Evolutionary conservation across 2,888 invertebrate species (phyloP), one percentile per base, ranked within the genome.

Genomic region (Acanthopleura granulata): DNA sequence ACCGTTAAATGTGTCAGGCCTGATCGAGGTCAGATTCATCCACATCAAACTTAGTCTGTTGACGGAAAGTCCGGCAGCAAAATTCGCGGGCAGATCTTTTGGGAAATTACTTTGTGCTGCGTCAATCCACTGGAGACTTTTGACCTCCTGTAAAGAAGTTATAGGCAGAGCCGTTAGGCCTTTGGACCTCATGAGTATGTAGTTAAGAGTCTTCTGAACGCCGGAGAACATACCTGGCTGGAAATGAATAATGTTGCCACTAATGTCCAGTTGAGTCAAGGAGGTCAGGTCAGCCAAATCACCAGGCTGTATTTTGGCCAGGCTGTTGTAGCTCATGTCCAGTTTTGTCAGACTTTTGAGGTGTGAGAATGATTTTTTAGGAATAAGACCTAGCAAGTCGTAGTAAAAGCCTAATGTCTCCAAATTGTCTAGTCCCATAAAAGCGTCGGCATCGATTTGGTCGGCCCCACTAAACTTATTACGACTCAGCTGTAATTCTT

Each of bases 41-140:
- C 71, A 71, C 49, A 49, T 71, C 18, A 71, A 18, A 49, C 49
- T 25, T 3, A 71, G n/a, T 16, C 71, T 27, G 16, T 71, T 40
- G 6, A 71, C 30, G 18, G 40, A 40, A 30, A 71, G 49, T n/a
- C 71, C 71, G 25, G 66, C 6, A 27, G 29, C 66, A 27, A 66
- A 66, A 27, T 27, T 27, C 6, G 66, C 66, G 16, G 66, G 66
- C 16, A 49, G n/a, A 18, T 18, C 18, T 49, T 16, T 40, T 11
- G 51, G 50, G 72, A 72, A 72, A 57, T 22, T 18, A 49, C 29
- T 72, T 25, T 3, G n/a, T 22, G 72, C 29, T 22, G 72, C 72
- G 29, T 72, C 72, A n/a, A 72, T 29, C 72, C 72, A 72, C 22
- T 72, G 22, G 16, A 72, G 57, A 16, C 57, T 50, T 18, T 25